Conservation (phyloP, 2,888 invertebrate species). For the Phymatocera aterrima region DNA sequence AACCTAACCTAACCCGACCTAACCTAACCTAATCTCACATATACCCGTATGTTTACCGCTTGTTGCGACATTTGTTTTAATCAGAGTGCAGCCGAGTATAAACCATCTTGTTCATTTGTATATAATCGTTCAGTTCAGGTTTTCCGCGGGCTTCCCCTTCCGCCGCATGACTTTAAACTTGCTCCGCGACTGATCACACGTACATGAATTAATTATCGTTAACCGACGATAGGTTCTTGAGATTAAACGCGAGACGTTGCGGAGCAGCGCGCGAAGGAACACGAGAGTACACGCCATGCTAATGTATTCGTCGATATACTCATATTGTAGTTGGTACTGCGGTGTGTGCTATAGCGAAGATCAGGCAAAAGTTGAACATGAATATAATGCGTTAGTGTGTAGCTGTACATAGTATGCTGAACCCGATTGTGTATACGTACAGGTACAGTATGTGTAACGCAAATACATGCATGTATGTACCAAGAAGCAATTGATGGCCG, state of each 20-base stretch:
- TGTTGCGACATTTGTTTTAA: slow-evolving; percentile 32
- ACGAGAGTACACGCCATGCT: neutral
- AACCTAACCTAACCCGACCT: too few relatives aligned
- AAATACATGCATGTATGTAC: slow-evolving; percentile 24
- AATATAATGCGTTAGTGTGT: too few relatives aligned
- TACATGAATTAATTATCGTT: slow-evolving; percentile 31
- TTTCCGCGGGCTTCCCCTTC: slow-evolving; percentile 25
- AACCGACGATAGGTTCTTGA: slow-evolving; percentile 29
- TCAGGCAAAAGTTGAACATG: slow-evolving; percentile 1
- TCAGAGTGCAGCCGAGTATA: neutral
- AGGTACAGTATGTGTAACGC: neutral
- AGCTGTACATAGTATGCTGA: neutral
- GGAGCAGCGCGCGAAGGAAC: slow-evolving; percentile 19
- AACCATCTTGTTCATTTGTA: neutral
- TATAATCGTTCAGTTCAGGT: neutral
- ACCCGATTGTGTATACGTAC: neutral
- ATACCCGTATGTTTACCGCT: neutral
- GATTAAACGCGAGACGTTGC: slow-evolving; percentile 24
- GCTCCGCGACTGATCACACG: neutral
- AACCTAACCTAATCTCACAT: too few relatives aligned
- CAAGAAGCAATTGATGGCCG: slow-evolving; percentile 61
- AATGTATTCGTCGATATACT: neutral
- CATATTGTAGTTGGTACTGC: neutral
- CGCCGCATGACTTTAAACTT: neutral
- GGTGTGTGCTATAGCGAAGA: neutral